Evolutionary conservation across 35 echinoderm and acorn worm species (phyloP), one percentile per base, ranked within the genome.

Genomic region (Strongylocentrotus purpuratus): DNA sequence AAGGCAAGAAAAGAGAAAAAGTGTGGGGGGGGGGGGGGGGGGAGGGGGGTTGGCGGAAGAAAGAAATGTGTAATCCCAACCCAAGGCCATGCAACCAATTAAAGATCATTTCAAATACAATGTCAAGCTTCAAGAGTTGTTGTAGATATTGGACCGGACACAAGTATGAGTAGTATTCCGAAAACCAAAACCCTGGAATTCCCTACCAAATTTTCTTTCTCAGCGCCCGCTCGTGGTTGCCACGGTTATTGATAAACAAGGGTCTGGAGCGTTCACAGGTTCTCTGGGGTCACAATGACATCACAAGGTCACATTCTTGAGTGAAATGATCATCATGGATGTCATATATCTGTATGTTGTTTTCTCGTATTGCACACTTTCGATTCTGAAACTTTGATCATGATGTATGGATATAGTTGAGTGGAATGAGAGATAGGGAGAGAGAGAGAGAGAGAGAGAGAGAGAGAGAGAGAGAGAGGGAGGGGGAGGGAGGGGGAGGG

Each of bases 231-330:
- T 8, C 87, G 9, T 20, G 9, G 87, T 46, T 88, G 87, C 87
- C 87, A 88, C 22, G 32, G 87, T 88, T 88, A 88, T 46, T 46
- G 87, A 20, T 17, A 88, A 88, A 88, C 15, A 88, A 10, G 33
- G 87, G 32, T 13, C 45, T 5, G 22, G 45, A 88, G 87, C 45
- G 32, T 88, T 88, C 87, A 22, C 87, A 41, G 87, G 87, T 35
- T 88, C 87, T 31, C 33, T 18, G 87, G 31, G 87, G 87, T 88
- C 87, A 88, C 14, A 41, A 88, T 88, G 87, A 88, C 87, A 88
- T 88, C 87, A 88, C 87, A 88, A 88, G 87, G 87, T 88, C 15
- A 88, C 10, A 88, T 88, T 88, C 87, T 46, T 88, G 31, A 35
- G 32, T 33, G 87, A 88, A 88, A 22, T 88, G 32, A 88, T 88